These are phyloP conservation scores for Barbus barbus DNA, from an alignment of 2,113 vertebrate genomes.

Conservation along the genomic window DNA sequence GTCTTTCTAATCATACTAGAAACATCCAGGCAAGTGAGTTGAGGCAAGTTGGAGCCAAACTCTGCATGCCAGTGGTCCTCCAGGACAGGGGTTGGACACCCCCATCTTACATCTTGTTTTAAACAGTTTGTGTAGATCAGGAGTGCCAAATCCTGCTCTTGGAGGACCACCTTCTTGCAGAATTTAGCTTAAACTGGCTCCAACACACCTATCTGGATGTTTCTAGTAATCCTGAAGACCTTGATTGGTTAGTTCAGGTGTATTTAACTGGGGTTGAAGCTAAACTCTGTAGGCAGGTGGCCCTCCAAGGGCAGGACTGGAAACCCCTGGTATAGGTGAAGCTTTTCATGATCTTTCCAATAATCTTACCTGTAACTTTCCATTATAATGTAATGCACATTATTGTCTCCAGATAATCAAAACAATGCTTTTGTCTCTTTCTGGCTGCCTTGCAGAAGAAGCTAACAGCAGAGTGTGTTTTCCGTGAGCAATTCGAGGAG, in stretches of 20 bases:
- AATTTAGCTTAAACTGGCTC: background rate
- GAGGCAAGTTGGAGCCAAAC: too few species aligned
- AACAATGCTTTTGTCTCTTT: constrained; percentile 39
- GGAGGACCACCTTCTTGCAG: too few species aligned
- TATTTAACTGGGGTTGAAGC: background rate
- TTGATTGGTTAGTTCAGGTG: background rate
- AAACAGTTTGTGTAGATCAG: too few species aligned
- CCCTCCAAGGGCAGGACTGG: background rate
- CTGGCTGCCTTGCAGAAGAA: constrained; percentile 84
- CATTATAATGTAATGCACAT: background rate
- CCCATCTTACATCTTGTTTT: too few species aligned
- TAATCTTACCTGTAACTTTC: background rate
- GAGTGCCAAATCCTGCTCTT: too few species aligned
- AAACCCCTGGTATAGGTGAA: background rate
- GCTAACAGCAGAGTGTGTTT: constrained; percentile 93
- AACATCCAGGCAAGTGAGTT: too few species aligned
- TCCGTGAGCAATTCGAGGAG: constrained; percentile 98
- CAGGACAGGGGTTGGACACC: too few species aligned
- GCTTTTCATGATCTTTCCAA: background rate
- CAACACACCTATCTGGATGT: background rate
- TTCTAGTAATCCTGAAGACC: background rate
- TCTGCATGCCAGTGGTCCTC: too few species aligned
- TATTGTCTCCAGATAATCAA: background rate
- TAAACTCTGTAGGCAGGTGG: background rate
- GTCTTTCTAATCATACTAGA: too few species aligned